These are phyloP conservation scores for Cheilinus undulatus DNA, from an alignment of 2,113 vertebrate species.

Conservation along the genomic window DNA sequence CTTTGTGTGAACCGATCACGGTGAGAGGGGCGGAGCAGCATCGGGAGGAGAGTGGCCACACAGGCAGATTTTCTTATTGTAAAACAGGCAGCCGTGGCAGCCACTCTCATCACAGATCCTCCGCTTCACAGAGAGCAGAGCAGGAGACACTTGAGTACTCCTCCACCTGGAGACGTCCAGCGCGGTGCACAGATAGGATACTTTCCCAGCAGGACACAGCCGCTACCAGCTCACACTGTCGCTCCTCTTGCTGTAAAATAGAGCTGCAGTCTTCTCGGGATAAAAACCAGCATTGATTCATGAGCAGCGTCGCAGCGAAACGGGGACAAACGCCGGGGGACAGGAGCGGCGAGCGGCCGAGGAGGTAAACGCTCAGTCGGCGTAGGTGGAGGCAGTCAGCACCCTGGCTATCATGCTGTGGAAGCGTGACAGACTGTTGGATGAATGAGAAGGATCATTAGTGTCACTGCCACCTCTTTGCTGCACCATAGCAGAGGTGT, in stretches of 20 bases:
- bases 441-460: slow-evolving; percentile 49
- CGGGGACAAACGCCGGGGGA: slow-evolving; percentile 75
- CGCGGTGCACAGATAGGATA: slow-evolving; percentile 45
- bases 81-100: too few relatives aligned
- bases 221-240: slow-evolving; percentile 28
- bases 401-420: background rate
- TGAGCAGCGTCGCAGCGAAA: slow-evolving; percentile 71
- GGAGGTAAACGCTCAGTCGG: slow-evolving; percentile 74
- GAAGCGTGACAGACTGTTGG: background rate
- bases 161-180: slow-evolving; percentile 55
- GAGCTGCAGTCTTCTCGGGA: slow-evolving; percentile 67
- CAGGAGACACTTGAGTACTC: slow-evolving; percentile 62
- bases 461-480: slow-evolving; percentile 57
- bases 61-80: too few relatives aligned
- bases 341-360: slow-evolving; percentile 67
- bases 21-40: slow-evolving; percentile 82
- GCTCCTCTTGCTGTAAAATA: slow-evolving; percentile 64
- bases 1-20: slow-evolving; percentile 53
- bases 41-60: slow-evolving; percentile 84
- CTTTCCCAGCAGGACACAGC: slow-evolving; percentile 26
- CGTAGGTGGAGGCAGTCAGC: slow-evolving; percentile 13
- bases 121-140: slow-evolving; percentile 54
- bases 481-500: slow-evolving; percentile 54
- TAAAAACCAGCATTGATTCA: slow-evolving; percentile 69
- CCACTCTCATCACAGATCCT: slow-evolving; percentile 69